Evolutionary conservation across 2,797 vertebrate genomes (phyloP), one percentile per base, ranked within the genome.

Genomic region (Gephyroberyx darwinii): DNA sequence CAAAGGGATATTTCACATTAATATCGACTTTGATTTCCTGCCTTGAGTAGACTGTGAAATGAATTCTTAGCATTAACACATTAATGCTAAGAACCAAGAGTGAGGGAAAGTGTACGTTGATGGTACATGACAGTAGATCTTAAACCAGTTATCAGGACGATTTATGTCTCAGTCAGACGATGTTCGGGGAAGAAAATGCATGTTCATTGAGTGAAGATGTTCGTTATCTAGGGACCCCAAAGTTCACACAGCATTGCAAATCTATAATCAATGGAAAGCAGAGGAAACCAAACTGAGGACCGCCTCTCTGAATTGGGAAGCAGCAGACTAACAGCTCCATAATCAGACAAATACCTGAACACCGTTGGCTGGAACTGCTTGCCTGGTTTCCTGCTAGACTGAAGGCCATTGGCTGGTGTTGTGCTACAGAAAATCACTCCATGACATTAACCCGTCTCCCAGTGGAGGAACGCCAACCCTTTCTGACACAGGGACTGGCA

Each of bases 191-290:
- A 53, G 10, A 52, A 16, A 9, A 10, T 48, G 17, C n/a, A n/a
- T 19, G 33, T 57, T 33, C 14, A 17, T 16, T 13, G 5, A 12
- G 4, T 16, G 53, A 6, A 55, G 53, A 16, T 6, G 16, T 57
- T 35, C 8, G 16, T 20, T 37, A 35, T n/a, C 17, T 57, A 17
- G 55, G 8, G 19, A 43, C 7, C 5, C 57, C 17, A 22, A 57
- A 41, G 17, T 54, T 56, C 37, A 57, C 48, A 30, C n/a, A 20
- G 60, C 14, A 13, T 43, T 43, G 35, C 20, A 60, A 22, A 56
- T 66, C 48, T 54, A 30, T 72, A 60, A 9, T 80, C 33, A 64
- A 71, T 77, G 47, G 79, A 41, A 66, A 65, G 54, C 73, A 41
- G 59, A 64, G 58, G 17, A 39, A 39, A 39, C 53, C 75, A 69